Evolutionary conservation across 1,140 invertebrate genomes (phyloP).

Genomic region (Dendrolimus kikuchii): DNA sequence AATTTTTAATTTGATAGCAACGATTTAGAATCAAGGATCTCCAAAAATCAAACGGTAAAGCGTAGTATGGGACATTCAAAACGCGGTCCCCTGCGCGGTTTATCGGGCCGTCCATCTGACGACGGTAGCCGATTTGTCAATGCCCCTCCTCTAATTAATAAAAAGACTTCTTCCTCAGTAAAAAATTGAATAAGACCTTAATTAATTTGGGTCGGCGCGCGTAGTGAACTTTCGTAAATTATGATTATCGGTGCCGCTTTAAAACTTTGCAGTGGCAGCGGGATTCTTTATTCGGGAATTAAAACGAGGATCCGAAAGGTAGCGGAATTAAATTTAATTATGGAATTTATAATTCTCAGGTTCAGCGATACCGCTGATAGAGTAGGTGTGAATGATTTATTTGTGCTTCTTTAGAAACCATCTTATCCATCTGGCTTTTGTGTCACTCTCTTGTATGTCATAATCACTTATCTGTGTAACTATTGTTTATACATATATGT

Average conservation of each 20-base stretch:
- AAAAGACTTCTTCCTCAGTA: conserved; percentile 32
- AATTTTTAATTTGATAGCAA: too few species aligned
- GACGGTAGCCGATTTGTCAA: conserved; percentile 64
- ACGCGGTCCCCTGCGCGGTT: conserved; percentile 14
- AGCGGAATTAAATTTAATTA: conserved; percentile 6
- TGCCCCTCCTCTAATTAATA: conserved; percentile 64
- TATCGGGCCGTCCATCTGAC: conserved; percentile 52
- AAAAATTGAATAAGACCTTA: conserved; percentile 21
- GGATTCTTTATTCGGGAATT: conserved; percentile 1
- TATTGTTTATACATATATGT: too few species aligned
- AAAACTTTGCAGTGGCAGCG: conserved; percentile 31
- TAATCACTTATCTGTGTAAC: too few species aligned
- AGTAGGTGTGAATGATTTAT: too few species aligned
- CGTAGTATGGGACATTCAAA: conserved; percentile 24
- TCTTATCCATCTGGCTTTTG: too few species aligned
- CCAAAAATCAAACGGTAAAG: too few species aligned
- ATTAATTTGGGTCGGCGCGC: conserved; percentile 41
- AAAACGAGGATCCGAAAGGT: conserved; percentile 3
- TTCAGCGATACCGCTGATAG: too few species aligned
- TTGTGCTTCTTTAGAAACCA: too few species aligned
- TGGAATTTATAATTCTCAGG: background rate
- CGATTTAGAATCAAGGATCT: too few species aligned
- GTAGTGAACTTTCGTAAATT: conserved; percentile 51
- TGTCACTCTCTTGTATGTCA: too few species aligned
- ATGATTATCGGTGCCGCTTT: conserved; percentile 40